These are phyloP conservation scores for Lysandra coridon DNA, from an alignment of 2,888 invertebrate species.

Conservation along the genomic window DNA sequence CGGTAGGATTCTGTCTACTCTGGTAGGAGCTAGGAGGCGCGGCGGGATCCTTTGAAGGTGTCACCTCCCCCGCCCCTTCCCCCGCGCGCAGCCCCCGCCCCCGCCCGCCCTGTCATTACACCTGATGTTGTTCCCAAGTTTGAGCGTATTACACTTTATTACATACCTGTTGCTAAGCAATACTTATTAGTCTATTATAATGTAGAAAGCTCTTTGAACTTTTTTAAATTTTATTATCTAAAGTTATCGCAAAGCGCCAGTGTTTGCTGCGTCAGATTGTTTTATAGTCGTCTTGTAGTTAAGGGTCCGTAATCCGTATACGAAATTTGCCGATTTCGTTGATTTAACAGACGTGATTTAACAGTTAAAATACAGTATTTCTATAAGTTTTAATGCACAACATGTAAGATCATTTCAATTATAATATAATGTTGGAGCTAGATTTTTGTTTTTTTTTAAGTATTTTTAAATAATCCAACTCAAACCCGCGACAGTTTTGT, in stretches of 20 bases:
- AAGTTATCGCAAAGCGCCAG: neutral
- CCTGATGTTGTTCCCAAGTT: slow-evolving; percentile 1
- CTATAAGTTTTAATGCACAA: too few relatives aligned
- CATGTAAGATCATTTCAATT: too few relatives aligned
- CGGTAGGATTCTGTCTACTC: neutral
- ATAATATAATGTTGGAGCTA: too few relatives aligned
- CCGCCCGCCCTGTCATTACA: slow-evolving; percentile 14
- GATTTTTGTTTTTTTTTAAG: too few relatives aligned
- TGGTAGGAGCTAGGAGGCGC: neutral
- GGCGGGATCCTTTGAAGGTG: slow-evolving; percentile 16
- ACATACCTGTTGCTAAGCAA: slow-evolving; percentile 8
- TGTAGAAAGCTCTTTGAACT: neutral
- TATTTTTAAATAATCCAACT: too few relatives aligned
- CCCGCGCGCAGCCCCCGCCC: neutral
- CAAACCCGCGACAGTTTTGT: too few relatives aligned
- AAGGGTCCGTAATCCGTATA: too few relatives aligned
- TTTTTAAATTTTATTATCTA: neutral
- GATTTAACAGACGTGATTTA: too few relatives aligned
- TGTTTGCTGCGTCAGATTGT: neutral
- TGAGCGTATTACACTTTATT: slow-evolving; percentile 15
- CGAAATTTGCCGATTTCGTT: too few relatives aligned
- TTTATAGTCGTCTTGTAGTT: too few relatives aligned
- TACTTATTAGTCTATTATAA: slow-evolving; percentile 1
- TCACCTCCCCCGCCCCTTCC: neutral
- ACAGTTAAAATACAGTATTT: too few relatives aligned